phyloP scores from a whole-genome alignment of 2,113 vertebrate genomes.

The Gnathonemus longibarbis region DNA sequence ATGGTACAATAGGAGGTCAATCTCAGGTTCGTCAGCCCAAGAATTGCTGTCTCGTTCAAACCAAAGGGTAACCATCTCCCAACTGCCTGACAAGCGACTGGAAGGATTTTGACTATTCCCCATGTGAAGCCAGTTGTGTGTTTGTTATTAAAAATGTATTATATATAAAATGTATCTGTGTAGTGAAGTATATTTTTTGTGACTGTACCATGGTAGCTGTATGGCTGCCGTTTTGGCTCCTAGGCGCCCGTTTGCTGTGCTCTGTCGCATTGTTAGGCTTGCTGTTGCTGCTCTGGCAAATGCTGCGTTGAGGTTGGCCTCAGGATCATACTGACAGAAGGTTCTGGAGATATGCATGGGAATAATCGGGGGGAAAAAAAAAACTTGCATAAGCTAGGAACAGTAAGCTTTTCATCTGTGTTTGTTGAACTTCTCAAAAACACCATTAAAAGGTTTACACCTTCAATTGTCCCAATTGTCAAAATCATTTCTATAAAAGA shows the following conservation, averaged over 20 bases:
- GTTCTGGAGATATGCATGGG: neutral
- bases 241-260: neutral
- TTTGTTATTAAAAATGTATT: neutral
- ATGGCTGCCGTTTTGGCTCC: neutral
- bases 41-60: slow-evolving; percentile 62
- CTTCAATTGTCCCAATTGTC: neutral
- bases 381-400: neutral
- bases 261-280: neutral
- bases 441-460: neutral
- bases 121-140: neutral
- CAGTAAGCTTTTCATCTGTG: neutral
- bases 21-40: slow-evolving; percentile 97
- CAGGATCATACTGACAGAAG: neutral
- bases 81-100: neutral
- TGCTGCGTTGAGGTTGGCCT: neutral
- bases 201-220: neutral
- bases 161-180: neutral
- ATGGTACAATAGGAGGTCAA: slow-evolving; percentile 75
- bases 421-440: neutral
- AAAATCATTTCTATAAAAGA: neutral
- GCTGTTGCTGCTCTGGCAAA: neutral
- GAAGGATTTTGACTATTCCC: neutral
- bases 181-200: neutral
- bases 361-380: neutral
- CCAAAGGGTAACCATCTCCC: neutral